phyloP scores from a whole-genome alignment of 2,888 invertebrate species.

The Drosophila histrio region DNA sequence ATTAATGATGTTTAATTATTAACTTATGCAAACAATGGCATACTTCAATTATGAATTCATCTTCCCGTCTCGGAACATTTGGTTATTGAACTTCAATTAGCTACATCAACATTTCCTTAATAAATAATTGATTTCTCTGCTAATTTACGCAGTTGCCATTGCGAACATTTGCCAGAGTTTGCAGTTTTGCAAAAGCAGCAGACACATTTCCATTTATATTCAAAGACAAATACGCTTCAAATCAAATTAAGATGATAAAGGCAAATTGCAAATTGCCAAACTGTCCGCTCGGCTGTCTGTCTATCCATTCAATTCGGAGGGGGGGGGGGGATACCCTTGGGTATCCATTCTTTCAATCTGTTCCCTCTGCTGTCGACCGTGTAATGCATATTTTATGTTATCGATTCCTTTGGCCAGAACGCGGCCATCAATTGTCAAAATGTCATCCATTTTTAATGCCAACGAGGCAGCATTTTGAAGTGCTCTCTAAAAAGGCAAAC shows the following conservation, averaged over 20 bases:
- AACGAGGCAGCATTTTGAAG: slow-evolving; percentile 39
- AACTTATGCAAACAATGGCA: not conserved
- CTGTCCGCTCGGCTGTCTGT: slow-evolving; percentile 1
- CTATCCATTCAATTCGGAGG: not conserved
- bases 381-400: slow-evolving; percentile 78
- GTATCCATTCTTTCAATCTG: slow-evolving; percentile 19
- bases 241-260: slow-evolving; percentile 79
- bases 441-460: slow-evolving; percentile 74
- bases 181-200: not conserved
- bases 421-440: slow-evolving; percentile 76
- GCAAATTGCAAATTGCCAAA: slow-evolving; percentile 76
- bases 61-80: not conserved
- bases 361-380: slow-evolving; percentile 19
- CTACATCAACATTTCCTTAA: slow-evolving; percentile 40
- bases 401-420: slow-evolving; percentile 63
- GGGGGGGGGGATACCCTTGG: not conserved
- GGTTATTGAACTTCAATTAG: slow-evolving; percentile 54
- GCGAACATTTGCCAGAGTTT: slow-evolving; percentile 19
- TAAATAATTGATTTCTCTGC: slow-evolving; percentile 69
- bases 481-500: slow-evolving; percentile 31
- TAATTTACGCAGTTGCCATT: slow-evolving; percentile 48
- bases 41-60: slow-evolving; percentile 1
- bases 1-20: slow-evolving; percentile 5
- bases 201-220: not conserved
- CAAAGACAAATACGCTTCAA: slow-evolving; percentile 65